Percentiles rank a stretch among this genome's conserved stretches.
Conservation (phyloP, 2,888 invertebrate genomes). For the Drosophila picticornis region DNA sequence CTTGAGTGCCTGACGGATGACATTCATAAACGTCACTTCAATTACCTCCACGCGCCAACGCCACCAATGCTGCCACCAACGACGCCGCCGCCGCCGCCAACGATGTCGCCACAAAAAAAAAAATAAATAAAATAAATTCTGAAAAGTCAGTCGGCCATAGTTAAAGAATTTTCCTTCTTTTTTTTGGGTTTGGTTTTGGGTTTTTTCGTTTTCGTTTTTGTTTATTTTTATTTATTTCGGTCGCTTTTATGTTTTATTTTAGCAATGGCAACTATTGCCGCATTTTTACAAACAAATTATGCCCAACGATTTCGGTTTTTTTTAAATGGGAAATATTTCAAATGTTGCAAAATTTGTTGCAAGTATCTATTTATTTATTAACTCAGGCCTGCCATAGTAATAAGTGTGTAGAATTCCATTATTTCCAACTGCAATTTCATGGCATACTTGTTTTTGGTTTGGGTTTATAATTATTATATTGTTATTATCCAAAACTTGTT, state of each 20-base stretch:
- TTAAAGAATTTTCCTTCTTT: constrained; percentile 49
- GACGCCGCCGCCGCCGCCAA: constrained; percentile 35
- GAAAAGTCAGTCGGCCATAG: constrained; percentile 73
- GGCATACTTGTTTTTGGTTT: neutral
- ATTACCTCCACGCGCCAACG: constrained; percentile 81
- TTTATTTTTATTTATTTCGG: constrained; percentile 11
- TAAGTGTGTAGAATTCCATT: neutral
- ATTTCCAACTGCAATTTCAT: neutral
- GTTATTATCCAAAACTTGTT: neutral
- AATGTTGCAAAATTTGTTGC: neutral
- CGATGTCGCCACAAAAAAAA: constrained; percentile 55
- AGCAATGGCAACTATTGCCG: constrained; percentile 10
- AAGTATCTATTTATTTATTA: neutral
- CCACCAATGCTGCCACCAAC: constrained; percentile 48
- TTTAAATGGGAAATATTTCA: neutral
- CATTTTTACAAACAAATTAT: constrained; percentile 11
- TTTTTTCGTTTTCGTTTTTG: constrained; percentile 13
- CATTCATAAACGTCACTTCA: constrained; percentile 84
- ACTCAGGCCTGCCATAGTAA: neutral
- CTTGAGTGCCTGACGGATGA: constrained; percentile 80
- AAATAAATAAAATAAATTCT: constrained; percentile 36
- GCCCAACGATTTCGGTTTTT: neutral
- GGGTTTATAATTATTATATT: neutral
- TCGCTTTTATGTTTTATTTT: constrained; percentile 12
- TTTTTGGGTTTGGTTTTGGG: constrained; percentile 16